Evolutionary conservation across 2,113 vertebrate species (phyloP).

Genomic region (Neolamprologus fasciatus): DNA sequence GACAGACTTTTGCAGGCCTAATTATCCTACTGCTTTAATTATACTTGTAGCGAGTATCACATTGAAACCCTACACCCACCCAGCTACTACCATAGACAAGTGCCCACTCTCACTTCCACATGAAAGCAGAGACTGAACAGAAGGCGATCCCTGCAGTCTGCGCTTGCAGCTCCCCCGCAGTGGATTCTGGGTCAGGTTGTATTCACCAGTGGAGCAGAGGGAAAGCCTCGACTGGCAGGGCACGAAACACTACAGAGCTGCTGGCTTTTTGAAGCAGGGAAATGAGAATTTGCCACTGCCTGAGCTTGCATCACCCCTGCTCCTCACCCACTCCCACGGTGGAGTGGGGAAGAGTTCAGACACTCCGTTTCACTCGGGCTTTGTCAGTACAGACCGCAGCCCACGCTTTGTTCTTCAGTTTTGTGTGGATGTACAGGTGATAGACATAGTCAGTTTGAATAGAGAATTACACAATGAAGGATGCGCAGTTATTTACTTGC

Average conservation of each 20-base stretch:
- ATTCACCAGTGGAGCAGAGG: slow-evolving; percentile 7
- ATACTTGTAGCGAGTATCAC: background rate
- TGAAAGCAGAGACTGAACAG: slow-evolving; percentile 44
- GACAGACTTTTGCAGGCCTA: background rate
- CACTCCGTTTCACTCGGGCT: background rate
- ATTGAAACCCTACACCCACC: background rate
- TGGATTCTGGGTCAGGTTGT: slow-evolving; percentile 45
- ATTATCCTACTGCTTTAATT: background rate
- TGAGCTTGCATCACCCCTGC: slow-evolving; percentile 28
- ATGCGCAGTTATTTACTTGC: background rate
- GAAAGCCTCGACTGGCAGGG: slow-evolving; percentile 39
- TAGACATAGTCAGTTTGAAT: background rate
- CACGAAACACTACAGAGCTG: slow-evolving; percentile 7
- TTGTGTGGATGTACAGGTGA: background rate
- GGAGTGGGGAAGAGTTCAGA: slow-evolving; percentile 43
- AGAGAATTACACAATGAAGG: background rate
- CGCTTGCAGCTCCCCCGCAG: slow-evolving; percentile 26
- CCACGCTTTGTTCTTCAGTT: slow-evolving; percentile 32
- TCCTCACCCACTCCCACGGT: slow-evolving; percentile 31
- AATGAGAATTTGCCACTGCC: slow-evolving; percentile 38
- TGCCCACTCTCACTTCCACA: slow-evolving; percentile 24
- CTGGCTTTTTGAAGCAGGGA: slow-evolving; percentile 39
- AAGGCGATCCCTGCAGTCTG: slow-evolving; percentile 37
- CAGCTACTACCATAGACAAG: background rate
- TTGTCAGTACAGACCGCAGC: background rate